Percentiles rank a stretch among this genome's conserved stretches.
Evolutionary conservation across 2,888 invertebrate genomes (phyloP).

Genomic region (Entomobrya proxima): DNA sequence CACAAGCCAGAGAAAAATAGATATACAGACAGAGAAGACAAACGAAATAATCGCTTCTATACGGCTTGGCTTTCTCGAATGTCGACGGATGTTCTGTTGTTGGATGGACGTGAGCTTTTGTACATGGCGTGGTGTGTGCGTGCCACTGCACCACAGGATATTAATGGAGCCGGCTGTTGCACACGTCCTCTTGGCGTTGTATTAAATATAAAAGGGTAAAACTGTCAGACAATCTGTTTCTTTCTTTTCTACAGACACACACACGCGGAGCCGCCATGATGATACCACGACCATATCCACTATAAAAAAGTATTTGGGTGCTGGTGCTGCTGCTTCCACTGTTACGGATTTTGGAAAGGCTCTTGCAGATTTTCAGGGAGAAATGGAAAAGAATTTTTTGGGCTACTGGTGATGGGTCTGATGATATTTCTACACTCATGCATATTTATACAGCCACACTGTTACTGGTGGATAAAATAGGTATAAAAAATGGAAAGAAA

Average conservation of each 20-base stretch:
- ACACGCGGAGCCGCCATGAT: no score
- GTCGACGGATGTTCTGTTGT: slow-evolving; percentile 25
- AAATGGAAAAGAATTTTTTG: slow-evolving; percentile 8
- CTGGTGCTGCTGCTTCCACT: background rate
- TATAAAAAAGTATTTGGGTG: no score
- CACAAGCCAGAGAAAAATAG: no score
- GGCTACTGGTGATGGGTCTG: background rate
- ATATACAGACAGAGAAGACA: slow-evolving; percentile 41
- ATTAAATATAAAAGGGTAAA: no score
- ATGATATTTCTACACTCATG: background rate
- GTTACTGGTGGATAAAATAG: background rate
- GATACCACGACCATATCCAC: no score
- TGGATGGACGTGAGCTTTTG: slow-evolving; percentile 20
- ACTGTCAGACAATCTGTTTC: slow-evolving; percentile 30
- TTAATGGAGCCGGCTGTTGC: slow-evolving; percentile 40
- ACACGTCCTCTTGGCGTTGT: slow-evolving; percentile 6
- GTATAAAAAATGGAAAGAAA: background rate
- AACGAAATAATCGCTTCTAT: slow-evolving; percentile 40
- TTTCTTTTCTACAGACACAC: no score
- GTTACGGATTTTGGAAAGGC: background rate
- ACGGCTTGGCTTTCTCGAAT: background rate
- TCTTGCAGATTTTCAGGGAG: background rate
- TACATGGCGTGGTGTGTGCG: slow-evolving; percentile 20
- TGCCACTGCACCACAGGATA: slow-evolving; percentile 29
- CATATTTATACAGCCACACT: slow-evolving; percentile 14